These are phyloP conservation scores for Achatina immaculata DNA, from an alignment of 1,140 invertebrate species.

Conservation along the genomic window DNA sequence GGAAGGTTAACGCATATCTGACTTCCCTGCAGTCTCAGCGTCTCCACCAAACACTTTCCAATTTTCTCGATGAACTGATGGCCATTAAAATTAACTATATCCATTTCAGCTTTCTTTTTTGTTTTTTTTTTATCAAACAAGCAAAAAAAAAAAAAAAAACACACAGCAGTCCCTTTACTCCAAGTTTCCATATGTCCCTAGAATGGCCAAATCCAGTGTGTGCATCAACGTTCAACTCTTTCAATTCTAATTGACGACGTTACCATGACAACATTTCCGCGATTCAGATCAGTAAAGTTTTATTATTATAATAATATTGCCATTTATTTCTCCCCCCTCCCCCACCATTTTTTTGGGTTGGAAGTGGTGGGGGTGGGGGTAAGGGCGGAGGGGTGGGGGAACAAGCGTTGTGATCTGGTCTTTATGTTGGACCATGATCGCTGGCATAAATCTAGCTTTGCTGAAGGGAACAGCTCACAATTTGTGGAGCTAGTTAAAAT, in stretches of 20 bases:
- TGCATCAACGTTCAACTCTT: slow-evolving; percentile 20
- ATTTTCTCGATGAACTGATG: too few relatives aligned
- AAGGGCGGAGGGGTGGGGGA: neutral
- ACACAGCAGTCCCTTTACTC: too few relatives aligned
- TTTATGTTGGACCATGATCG: neutral
- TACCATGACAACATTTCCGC: slow-evolving; percentile 28
- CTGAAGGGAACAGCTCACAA: neutral
- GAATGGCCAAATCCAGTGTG: neutral
- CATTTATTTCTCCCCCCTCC: slow-evolving; percentile 21
- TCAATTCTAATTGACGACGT: slow-evolving; percentile 33
- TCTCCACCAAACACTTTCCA: too few relatives aligned
- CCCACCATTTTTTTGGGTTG: too few relatives aligned
- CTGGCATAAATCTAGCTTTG: neutral
- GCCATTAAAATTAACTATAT: too few relatives aligned
- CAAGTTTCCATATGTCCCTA: neutral
- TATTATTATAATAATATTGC: slow-evolving; percentile 31
- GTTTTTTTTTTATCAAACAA: too few relatives aligned
- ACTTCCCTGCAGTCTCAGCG: too few relatives aligned
- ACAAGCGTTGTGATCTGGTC: neutral
- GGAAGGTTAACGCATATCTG: too few relatives aligned
- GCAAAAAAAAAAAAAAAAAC: too few relatives aligned
- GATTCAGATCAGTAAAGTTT: slow-evolving; percentile 33
- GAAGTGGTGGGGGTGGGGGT: neutral
- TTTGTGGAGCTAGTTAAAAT: neutral
- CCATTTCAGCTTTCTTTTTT: too few relatives aligned